Evolutionary conservation across 2,888 invertebrate genomes (phyloP), one percentile per base, ranked within the genome.

Genomic region (Urechis unicinctus): DNA sequence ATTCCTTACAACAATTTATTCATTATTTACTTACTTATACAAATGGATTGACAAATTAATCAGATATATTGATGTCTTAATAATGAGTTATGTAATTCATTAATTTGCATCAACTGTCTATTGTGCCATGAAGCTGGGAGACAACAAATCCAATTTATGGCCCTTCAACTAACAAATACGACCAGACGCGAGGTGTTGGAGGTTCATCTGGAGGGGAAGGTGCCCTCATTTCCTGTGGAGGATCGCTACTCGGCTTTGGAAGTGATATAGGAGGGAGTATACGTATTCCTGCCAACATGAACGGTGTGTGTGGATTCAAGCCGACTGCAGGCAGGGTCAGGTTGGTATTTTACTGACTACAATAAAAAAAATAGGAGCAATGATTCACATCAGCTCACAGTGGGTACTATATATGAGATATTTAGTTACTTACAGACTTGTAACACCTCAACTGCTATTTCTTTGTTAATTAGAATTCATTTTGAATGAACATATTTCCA

Each of bases 201-300:
- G 81, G 82, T 0, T 80, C 80, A 0, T 76, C 78, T 0, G 79
- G 81, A 1, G 81, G 74, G 2, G 74, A 74, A 56, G 79, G 70
- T 2, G 78, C 79, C 2, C 67, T 82, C 1, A 69, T 82, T 31
- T 77, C 74, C 1, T 69, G 69, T 2, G 75, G 77, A 13, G 82
- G 79, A 0, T 78, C 79, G 2, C 60, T 78, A 1, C 61, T 81
- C 17, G 81, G 59, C 9, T 43, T 59, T n/a, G 80, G 79, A 1
- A 72, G 73, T 24, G 81, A 82, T 58, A 71, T 80, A 25, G 81
- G 78, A 2, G 82, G 81, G 43, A 80, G 80, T 53, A 72, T 81
- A 25, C 68, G 81, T 13, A 75, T 80, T 42, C 81, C 82, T 0
- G 72, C 79, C n/a, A 68, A 74, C 57, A 75, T 80, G 64, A 79